Base-by-base conservation (phyloP, 2,797 vertebrate species). In the Pyrocephalus nanus region DNA sequence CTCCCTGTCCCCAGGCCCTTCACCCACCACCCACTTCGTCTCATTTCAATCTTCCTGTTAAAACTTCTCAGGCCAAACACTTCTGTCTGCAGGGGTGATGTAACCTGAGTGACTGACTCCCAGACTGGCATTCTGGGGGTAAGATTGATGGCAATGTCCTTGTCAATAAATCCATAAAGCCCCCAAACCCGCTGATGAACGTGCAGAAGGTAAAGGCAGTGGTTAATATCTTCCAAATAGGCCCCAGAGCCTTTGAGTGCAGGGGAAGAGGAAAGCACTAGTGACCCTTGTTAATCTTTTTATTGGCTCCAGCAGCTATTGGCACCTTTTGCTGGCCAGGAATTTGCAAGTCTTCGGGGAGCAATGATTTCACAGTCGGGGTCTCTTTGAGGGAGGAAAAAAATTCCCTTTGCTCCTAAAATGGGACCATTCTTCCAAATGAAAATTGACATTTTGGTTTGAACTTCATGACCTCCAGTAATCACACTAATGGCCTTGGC, bases 201-300 rank as follows among this genome's bases (percentile, higher is more conserved):
- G 30, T 78, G 93, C 64, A 73, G 73, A 48, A 93, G 89, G 92
- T 89, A 90, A 93, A 91, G 90, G 95, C 94, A 92, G 27, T 66
- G 91, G 93, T 93, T 97, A 97, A 97, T 94, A 93, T 78, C 93
- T 60, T 64, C 57, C 78, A 94, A 94, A 97, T 94, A 94, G 95
- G 76, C 69, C 55, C 77, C 94, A 73, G 89, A 90, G 96, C 77
- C 82, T 94, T 55, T 26, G 84, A 89, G 86, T 66, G 84, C 65
- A 81, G 95, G 79, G 71, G 70, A 55, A 42, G 89, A 95, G 95
- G 94, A 89, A 95, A 94, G 86, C 85, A 64, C 74, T 22, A 22
- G 81, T 95, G 97, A 97, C 97, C 97, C 96, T 94, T 97, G 96
- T 97, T 97, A 97, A 98, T 97, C 97, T 96, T 96, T 96, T 93